Evolutionary conservation across 2,797 vertebrate genomes (phyloP), one percentile per base, ranked within the genome.

Genomic region (Notolepis coatsorum): DNA sequence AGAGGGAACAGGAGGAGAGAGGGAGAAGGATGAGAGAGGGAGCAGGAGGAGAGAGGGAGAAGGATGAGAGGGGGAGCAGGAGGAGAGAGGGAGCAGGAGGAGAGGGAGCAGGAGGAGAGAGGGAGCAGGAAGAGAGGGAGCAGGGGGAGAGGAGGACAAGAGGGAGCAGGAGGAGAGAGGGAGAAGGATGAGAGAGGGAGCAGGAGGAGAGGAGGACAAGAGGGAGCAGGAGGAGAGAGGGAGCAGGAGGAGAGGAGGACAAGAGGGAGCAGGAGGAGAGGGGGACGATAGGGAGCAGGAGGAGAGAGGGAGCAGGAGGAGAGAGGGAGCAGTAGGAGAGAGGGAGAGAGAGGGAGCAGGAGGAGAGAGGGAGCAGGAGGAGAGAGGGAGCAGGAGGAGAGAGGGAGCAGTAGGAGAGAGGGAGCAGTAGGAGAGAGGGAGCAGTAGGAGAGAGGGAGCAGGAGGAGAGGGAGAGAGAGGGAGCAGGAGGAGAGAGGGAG

Each of bases 241-340:
- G 23, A 24, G 50, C 18, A 86, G 86, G 81, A 67, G 68, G 70
- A 73, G 17, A 25, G 55, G 30, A 20, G 68, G 21, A 53, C 64
- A 53, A 71, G 58, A 50, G 45, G 51, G n/a, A 12, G 30, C 51
- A 21, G 41, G 30, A 18, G 39, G 33, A 25, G 31, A 31, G 48
- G 33, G 71, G 62, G 75, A 66, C 58, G 45, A 54, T 5, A 41
- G 25, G 45, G 31, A 45, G 25, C 51, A 55, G 75, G 31, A 30
- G 63, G 10, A 17, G 4, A 31, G n/a, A 28, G 15, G 5, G 27
- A 12, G 15, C 7, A 37, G 65, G 63, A 65, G 48, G 52, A 57
- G 49, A 77, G 85, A 84, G 81, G 84, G 81, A 84, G 78, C 56
- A 81, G n/a, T n/a, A n/a, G n/a, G n/a, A n/a, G n/a, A n/a, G n/a